Percentiles rank a stretch among this genome's conserved stretches.
These are phyloP conservation scores for Bradypodion ventrale DNA, from an alignment of 2,797 vertebrate species.

Conservation along the genomic window DNA sequence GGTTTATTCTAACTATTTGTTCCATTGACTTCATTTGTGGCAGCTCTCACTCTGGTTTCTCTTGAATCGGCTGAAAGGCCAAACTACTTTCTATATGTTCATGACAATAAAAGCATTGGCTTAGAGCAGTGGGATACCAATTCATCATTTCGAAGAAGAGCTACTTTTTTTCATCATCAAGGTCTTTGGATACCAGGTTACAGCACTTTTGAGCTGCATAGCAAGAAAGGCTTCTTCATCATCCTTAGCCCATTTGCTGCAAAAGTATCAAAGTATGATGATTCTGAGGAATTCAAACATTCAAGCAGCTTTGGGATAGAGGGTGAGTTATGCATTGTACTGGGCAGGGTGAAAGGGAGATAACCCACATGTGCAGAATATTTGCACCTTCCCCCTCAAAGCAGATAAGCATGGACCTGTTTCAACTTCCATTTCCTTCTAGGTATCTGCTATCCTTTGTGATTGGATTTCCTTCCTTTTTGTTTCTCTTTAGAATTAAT, in stretches of 20 bases:
- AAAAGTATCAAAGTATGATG: conserved; percentile 85
- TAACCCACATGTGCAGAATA: no score
- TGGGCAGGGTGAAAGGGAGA: not conserved
- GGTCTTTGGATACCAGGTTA: conserved; percentile 90
- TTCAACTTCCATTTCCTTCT: not conserved
- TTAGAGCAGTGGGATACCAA: conserved; percentile 87
- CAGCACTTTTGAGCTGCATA: conserved; percentile 88
- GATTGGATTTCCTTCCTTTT: not conserved
- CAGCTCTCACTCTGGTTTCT: conserved; percentile 88
- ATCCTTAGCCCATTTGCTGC: conserved; percentile 78
- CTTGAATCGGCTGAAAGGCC: conserved; percentile 96
- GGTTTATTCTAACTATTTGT: not conserved
- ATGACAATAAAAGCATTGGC: conserved; percentile 76
- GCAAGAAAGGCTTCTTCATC: conserved; percentile 91
- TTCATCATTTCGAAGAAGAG: conserved; percentile 80
- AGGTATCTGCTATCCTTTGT: not conserved
- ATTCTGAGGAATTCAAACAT: conserved; percentile 86
- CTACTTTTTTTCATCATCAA: conserved; percentile 94
- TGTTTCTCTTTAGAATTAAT: not conserved
- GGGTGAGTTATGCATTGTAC: conserved; percentile 77
- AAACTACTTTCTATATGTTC: conserved; percentile 90
- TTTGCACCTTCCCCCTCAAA: no score
- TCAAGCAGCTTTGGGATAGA: conserved; percentile 92
- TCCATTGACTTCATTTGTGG: conserved; percentile 28
- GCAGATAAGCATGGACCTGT: no score